Evolutionary conservation across 2,797 vertebrate species (phyloP), one percentile per base, ranked within the genome.

Genomic region (Tapirus indicus): DNA sequence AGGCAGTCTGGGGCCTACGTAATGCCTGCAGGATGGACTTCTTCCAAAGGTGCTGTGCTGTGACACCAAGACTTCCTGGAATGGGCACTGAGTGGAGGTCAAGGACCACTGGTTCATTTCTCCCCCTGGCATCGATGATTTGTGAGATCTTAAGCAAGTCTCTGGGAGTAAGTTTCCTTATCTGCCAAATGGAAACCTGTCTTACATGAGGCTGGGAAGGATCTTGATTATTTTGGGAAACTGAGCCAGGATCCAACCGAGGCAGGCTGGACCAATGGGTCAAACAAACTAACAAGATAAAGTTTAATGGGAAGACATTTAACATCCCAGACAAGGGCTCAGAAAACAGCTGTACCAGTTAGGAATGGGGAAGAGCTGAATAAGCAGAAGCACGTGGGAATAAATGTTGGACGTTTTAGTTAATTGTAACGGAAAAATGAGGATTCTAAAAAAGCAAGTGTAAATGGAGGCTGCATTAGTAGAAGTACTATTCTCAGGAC

Each of bases 241-340:
- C 8, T 21, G 87, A 95, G 60, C 32, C 66, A 82, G 72, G 29
- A 94, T 69, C 38, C 78, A 49, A 29, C 6, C 3, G 64, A 88
- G 60, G 49, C 72, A 49, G 74, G 52, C 52, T 96, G 74, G 77
- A 87, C 88, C 32, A 78, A 38, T 60, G 66, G 20, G 16, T 86
- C 64, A 94, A 85, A 88, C 32, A 88, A 58, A 68, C 23, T 32
- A 82, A 71, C 13, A 35, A 91, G 89, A 69, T n/a, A 60, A 80
- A 78, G 25, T 93, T 95, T 74, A 75, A 49, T 49, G 62, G 88
- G 38, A 77, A 86, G 82, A 77, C 41, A 94, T 78, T 92, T 93
- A 88, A 69, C 7, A 64, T 79, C 54, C 49, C n/a, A 88, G 93
- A 64, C 21, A 7, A 20, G 23, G 77, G n/a, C 27, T 94, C 27